Base-by-base conservation (phyloP, 2,888 invertebrate genomes). In the Branchellion lobata region DNA sequence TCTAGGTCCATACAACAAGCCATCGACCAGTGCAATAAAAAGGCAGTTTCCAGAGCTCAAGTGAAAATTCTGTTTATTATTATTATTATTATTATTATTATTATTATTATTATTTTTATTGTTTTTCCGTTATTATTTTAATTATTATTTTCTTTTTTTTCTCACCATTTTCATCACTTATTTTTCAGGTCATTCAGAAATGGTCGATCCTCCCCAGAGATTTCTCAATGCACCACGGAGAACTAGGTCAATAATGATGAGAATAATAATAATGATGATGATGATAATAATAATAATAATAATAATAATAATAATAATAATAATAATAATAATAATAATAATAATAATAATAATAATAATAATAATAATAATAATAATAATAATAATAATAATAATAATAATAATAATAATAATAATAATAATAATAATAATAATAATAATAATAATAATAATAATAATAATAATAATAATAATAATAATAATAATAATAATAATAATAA, bases 11-110 rank as follows among this genome's bases (percentile, higher is more conserved):
- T 96, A 82, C 92, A 94, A 86, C 91, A 91, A 74, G 82, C 80
- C 65, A 81, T 96, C 80, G 90, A 91, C 82, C 90, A 91, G 80
- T 93, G 92, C 69, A 96, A 96, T 88, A 90, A 90, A 81, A 90
- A 91, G 80, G 92, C 94, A 33, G 92, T 92, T 83, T 95, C 95
- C 3, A 92, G 93, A 87, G 95, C 95, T 47, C 93, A 94, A 85
- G 61, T 57, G 5, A 14, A 5, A 14, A 57, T 57, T 57, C 8
- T 57, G 5, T 18, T 57, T 18, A 24, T 57, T 57, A n/a, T 57
- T 57, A 5, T 57, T 57, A 18, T 57, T 8, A 57, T 57, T 57
- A 57, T 57, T 3, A 57, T 57, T 57, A 5, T 57, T 57, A 57
- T 57, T 24, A 57, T 14, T 40, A 57, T 57, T 57, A 57, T 57